These are phyloP conservation scores for Pseudocheirus occidentalis DNA, from an alignment of 2,797 vertebrate species.

Conservation along the genomic window DNA sequence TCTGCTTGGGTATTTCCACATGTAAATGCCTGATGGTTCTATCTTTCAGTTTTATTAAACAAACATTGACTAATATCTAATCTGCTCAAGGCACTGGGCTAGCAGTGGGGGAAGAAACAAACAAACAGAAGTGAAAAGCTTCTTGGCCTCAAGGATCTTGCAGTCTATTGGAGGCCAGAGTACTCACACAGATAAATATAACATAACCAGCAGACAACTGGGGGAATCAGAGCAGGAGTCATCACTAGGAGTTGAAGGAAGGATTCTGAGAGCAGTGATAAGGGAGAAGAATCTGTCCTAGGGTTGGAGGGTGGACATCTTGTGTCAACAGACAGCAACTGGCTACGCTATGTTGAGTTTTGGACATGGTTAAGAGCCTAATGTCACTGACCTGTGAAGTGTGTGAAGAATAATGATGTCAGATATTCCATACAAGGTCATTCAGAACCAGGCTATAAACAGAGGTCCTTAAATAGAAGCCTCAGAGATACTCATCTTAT, in stretches of 20 bases:
- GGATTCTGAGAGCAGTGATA: not conserved
- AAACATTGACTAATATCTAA: not conserved
- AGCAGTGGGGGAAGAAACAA: not conserved
- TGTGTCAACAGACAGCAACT: fast-evolving
- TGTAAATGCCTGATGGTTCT: not conserved
- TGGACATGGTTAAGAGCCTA: too few relatives aligned
- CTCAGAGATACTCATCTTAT: not conserved
- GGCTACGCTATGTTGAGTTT: too few relatives aligned
- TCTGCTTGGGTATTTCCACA: not conserved
- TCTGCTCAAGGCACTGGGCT: not conserved
- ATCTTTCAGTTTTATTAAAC: not conserved
- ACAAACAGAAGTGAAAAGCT: not conserved
- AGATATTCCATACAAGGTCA: not conserved
- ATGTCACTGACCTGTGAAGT: not conserved
- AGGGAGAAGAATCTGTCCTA: not conserved
- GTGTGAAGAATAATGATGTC: not conserved
- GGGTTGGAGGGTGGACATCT: not conserved
- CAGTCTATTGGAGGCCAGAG: not conserved
- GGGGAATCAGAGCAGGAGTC: not conserved
- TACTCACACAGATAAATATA: not conserved
- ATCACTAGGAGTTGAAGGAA: not conserved
- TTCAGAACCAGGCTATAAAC: not conserved
- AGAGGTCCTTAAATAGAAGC: not conserved
- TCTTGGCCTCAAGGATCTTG: not conserved
- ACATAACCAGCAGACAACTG: not conserved